Base-by-base conservation (phyloP, 2,888 invertebrate species). In the Heliconius charithonia region DNA sequence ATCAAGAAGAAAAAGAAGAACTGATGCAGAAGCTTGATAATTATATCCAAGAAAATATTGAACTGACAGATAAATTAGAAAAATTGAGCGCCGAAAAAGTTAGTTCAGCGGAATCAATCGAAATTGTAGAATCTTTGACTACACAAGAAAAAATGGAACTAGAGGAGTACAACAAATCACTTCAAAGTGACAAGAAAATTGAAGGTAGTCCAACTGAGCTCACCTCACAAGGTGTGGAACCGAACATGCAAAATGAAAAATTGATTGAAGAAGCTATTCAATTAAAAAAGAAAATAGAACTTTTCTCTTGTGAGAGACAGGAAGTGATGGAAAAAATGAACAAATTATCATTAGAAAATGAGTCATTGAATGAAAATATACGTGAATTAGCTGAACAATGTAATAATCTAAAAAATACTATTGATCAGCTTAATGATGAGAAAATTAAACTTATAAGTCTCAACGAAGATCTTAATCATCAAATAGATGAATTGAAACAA, bases 81-180 rank as follows among this genome's bases (percentile, higher is more conserved):
- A 97, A 97, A 88, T 86, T 97, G 9, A 97, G 96, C 86, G 95
- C 96, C 27, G 96, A 96, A 87, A 97, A 97, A 86, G 97, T 97
- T 2, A 97, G 97, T 76, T 97, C 97, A 0, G 97, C 97, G 6
- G 97, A 97, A 89, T 97, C 97, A 72, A 97, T 97, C 75, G 97
- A 97, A 91, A 97, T 97, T 80, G 97, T 97, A 1, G 97, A 97
- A 86, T 95, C 96, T 22, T 91, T 97, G 80, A 97, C 97, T 27
- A 96, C 96, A 80, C 97, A 97, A 90, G 97, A 97, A 88, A 96
- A 96, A 85, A 87, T 97, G 69, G 97, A 97, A 88, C 92, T 97
- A 75, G 97, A 96, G 87, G 96, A 96, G 83, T 97, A 96, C 84
- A 96, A 96, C 83, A 96, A 96, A 86, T 93, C 94, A 71, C 90